These are phyloP conservation scores for Anoplopoma fimbria DNA, from an alignment of 2,113 vertebrate genomes.

Conservation along the genomic window DNA sequence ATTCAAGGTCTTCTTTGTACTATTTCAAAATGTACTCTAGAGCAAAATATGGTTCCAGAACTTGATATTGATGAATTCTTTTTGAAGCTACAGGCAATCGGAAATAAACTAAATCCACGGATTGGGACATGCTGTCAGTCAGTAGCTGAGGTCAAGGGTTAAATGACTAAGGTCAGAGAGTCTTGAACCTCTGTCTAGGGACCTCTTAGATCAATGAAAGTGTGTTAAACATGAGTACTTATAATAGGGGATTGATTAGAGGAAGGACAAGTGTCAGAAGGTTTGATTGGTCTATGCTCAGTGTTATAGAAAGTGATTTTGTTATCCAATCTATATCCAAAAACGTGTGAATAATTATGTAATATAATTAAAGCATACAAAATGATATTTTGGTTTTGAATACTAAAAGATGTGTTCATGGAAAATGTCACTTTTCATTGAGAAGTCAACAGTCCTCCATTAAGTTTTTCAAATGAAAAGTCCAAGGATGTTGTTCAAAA, in stretches of 20 bases:
- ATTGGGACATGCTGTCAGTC: conserved; percentile 34
- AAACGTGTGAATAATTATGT: not conserved
- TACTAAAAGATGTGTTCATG: not conserved
- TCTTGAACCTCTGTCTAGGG: conserved; percentile 59
- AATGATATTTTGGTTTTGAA: not conserved
- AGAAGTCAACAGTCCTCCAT: not conserved
- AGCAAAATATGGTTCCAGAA: conserved; percentile 2
- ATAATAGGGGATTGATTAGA: conserved; percentile 60
- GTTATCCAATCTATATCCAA: not conserved
- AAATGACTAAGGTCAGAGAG: conserved; percentile 86
- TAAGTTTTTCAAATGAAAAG: not conserved
- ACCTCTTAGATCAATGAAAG: conserved; percentile 70
- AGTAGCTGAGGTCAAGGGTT: conserved; percentile 83
- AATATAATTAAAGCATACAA: not conserved
- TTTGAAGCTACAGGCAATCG: conserved; percentile 7
- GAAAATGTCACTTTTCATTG: not conserved
- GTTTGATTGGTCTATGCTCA: conserved; percentile 25
- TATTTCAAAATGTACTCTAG: not conserved
- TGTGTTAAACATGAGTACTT: conserved; percentile 66
- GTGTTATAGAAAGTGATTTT: not conserved
- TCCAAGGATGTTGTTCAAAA: too few relatives aligned
- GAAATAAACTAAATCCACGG: conserved; percentile 32
- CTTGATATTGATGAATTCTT: not conserved
- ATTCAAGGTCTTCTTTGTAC: not conserved
- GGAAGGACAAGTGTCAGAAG: conserved; percentile 46